These are phyloP conservation scores for Rosalia funebris DNA, from an alignment of 2,888 invertebrate genomes.

Conservation along the genomic window DNA sequence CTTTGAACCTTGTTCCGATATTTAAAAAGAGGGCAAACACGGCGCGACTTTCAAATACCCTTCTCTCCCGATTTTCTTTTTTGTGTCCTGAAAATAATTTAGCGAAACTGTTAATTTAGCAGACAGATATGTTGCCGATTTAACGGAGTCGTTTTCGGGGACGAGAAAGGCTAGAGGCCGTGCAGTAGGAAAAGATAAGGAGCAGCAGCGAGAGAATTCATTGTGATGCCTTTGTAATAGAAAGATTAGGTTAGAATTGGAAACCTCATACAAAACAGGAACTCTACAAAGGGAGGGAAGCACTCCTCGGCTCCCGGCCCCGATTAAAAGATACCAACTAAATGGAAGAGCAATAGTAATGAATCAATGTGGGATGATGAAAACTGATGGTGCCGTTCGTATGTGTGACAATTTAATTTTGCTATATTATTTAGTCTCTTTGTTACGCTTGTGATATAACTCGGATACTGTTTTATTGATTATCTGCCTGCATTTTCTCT, in stretches of 20 bases:
- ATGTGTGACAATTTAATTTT: conserved; percentile 4
- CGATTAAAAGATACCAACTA: conserved; percentile 37
- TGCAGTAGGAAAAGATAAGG: conserved; percentile 43
- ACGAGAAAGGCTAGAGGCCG: conserved; percentile 32
- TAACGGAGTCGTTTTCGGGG: conserved; percentile 23
- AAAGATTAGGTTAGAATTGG: conserved; percentile 55
- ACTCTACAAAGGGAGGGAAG: conserved; percentile 38
- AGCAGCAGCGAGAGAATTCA: conserved; percentile 50
- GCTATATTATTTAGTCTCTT: neutral
- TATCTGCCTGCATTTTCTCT: neutral
- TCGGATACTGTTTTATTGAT: neutral
- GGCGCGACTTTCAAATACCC: neutral
- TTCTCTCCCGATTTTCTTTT: neutral
- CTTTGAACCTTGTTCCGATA: no score
- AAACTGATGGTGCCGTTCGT: neutral
- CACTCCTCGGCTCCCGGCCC: conserved; percentile 16
- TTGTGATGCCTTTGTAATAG: conserved; percentile 54
- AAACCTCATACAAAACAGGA: conserved; percentile 47
- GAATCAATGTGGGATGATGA: conserved; percentile 10
- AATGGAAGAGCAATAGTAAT: conserved; percentile 31
- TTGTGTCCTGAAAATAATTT: conserved; percentile 34
- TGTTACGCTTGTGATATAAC: neutral
- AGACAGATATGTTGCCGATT: conserved; percentile 33
- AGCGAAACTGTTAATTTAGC: conserved; percentile 34
- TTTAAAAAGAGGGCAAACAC: neutral